These are phyloP conservation scores for Heliconius aoede DNA, from an alignment of 2,888 invertebrate species.

Conservation along the genomic window DNA sequence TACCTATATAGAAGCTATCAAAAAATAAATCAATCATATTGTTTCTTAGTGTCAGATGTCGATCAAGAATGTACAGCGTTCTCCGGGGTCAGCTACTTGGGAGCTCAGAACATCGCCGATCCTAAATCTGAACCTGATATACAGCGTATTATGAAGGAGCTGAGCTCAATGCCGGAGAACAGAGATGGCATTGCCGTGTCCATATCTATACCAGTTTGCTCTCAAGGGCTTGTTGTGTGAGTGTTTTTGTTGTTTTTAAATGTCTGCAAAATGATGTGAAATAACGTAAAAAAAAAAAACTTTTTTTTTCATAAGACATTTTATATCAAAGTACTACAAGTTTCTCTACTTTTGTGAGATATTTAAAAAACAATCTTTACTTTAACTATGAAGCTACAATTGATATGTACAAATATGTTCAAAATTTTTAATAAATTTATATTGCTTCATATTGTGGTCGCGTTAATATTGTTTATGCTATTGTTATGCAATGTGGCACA, in stretches of 20 bases:
- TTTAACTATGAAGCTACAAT: neutral
- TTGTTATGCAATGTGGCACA: neutral
- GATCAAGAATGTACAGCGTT: conserved; percentile 96
- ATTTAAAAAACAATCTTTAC: neutral
- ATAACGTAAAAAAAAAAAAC: neutral
- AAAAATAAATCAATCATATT: neutral
- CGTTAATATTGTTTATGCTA: neutral
- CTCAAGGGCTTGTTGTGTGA: conserved; percentile 97
- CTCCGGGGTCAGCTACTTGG: conserved; percentile 96
- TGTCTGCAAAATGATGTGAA: too few species aligned
- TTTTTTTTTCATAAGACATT: too few species aligned
- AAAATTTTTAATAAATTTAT: neutral
- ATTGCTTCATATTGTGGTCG: conserved; percentile 8
- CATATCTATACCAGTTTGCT: conserved; percentile 95
- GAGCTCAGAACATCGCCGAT: conserved; percentile 94
- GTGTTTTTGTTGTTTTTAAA: conserved; percentile 57
- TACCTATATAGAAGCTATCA: neutral
- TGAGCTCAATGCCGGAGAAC: conserved; percentile 90
- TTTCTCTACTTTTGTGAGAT: too few species aligned
- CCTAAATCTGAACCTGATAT: conserved; percentile 97
- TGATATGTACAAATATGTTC: neutral
- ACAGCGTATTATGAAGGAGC: conserved; percentile 94
- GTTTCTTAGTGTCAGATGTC: conserved; percentile 87
- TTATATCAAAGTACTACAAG: too few species aligned
- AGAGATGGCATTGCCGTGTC: conserved; percentile 93